These are phyloP conservation scores for Megaceryle torquata DNA, from an alignment of 2,113 vertebrate species.

Conservation along the genomic window DNA sequence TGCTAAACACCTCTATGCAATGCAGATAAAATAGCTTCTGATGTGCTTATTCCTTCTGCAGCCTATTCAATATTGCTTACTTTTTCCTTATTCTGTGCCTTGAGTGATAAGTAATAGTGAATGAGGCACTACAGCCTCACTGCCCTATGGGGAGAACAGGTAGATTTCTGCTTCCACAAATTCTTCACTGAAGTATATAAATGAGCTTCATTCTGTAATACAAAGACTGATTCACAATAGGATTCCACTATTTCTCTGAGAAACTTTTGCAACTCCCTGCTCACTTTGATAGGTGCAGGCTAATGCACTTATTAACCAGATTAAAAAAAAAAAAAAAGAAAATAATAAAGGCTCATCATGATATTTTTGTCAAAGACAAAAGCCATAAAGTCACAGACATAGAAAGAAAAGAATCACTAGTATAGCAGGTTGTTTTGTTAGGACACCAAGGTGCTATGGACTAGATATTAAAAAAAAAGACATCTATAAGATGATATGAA, in stretches of 20 bases:
- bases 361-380: not conserved
- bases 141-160: not conserved
- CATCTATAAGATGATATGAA: not conserved
- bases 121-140: not conserved
- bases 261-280: not conserved
- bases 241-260: not conserved
- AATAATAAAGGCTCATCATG: not conserved
- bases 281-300: not conserved
- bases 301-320: not conserved
- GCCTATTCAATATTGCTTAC: not conserved
- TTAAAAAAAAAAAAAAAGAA: not conserved
- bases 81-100: not conserved
- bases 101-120: not conserved
- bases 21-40: not conserved
- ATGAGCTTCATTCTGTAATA: not conserved
- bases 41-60: not conserved
- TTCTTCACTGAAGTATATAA: not conserved
- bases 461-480: not conserved
- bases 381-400: not conserved
- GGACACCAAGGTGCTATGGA: not conserved
- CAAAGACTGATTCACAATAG: not conserved
- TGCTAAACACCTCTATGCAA: not conserved
- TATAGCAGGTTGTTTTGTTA: not conserved
- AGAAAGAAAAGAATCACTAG: not conserved
- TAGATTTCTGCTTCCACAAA: not conserved